phyloP scores from a whole-genome alignment of 2,888 invertebrate genomes.

The Cinara cedri region DNA sequence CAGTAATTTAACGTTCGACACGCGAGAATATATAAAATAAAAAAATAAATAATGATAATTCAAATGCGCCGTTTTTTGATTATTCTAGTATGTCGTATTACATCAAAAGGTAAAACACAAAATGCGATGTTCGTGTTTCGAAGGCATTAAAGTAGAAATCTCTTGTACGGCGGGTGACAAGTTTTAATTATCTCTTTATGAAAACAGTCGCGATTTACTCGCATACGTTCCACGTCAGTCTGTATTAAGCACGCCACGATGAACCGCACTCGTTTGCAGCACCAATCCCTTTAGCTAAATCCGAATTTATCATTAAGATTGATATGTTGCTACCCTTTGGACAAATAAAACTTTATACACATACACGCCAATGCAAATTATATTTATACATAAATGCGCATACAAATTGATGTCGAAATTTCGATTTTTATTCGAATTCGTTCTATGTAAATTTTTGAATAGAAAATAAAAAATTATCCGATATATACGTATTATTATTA shows the following conservation, averaged over 20 bases:
- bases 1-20: not conserved
- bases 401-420: not conserved
- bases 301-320: conserved; percentile 50
- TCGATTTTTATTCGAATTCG: too few relatives aligned
- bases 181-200: conserved; percentile 54
- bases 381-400: not conserved
- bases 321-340: conserved; percentile 30
- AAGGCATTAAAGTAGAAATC: conserved; percentile 18
- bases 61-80: not conserved
- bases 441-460: too few relatives aligned
- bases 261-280: conserved; percentile 38
- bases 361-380: too few relatives aligned
- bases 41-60: conserved; percentile 19
- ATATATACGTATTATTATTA: too few relatives aligned
- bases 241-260: conserved; percentile 53
- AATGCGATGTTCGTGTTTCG: conserved; percentile 17
- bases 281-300: conserved; percentile 37
- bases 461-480: too few relatives aligned
- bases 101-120: conserved; percentile 9
- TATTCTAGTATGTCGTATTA: not conserved
- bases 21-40: not conserved
- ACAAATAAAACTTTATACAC: conserved; percentile 15
- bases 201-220: conserved; percentile 40
- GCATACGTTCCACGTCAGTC: conserved; percentile 52
- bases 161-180: conserved; percentile 29